These are phyloP conservation scores for Trichonephila clavata DNA, from an alignment of 1,140 invertebrate genomes.

Conservation along the genomic window DNA sequence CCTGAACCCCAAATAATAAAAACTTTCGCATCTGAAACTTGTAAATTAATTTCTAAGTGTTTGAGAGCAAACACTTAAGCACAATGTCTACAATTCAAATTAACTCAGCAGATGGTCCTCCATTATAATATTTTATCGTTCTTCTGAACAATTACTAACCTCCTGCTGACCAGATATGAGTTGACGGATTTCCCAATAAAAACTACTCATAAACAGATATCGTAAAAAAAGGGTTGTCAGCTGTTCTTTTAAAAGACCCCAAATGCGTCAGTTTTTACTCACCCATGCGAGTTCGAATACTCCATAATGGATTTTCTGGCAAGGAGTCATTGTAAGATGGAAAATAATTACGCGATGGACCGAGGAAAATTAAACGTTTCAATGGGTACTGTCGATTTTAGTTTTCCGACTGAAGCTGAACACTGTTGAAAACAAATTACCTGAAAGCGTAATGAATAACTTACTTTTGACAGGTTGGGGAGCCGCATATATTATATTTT, in stretches of 20 bases:
- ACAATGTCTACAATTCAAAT: not conserved
- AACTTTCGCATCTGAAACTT: too few species aligned
- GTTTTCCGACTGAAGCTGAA: not conserved
- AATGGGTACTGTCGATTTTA: not conserved
- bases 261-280: not conserved
- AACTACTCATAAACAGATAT: not conserved
- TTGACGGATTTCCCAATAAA: not conserved
- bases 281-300: not conserved
- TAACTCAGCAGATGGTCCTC: too few species aligned
- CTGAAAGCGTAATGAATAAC: slow-evolving; percentile 2
- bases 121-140: not conserved
- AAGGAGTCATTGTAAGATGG: not conserved
- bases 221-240: not conserved
- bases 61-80: too few species aligned
- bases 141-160: not conserved
- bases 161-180: not conserved
- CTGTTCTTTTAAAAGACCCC: not conserved
- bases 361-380: not conserved
- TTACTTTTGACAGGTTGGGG: not conserved
- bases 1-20: too few species aligned
- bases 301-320: slow-evolving; percentile 34
- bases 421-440: not conserved
- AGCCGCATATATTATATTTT: not conserved
- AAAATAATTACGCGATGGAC: slow-evolving; percentile 21
- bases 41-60: too few species aligned